Evolutionary conservation across 2,797 vertebrate species (phyloP), one percentile per base, ranked within the genome.

Genomic region (Tapera naevia): DNA sequence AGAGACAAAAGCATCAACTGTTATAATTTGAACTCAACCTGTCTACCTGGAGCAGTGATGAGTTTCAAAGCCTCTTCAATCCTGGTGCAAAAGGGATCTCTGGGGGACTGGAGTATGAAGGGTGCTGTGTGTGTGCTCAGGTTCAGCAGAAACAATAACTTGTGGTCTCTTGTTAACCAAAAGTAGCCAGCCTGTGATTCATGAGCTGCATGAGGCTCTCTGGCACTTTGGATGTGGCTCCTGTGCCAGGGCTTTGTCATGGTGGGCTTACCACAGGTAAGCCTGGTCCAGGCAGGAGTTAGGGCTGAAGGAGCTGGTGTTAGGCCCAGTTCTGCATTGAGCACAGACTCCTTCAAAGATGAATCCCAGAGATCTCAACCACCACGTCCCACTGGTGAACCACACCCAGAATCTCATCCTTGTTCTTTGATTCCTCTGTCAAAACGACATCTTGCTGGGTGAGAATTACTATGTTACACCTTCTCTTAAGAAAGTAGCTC

Each of bases 121-220:
- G 46, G 48, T 1, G 51, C n/a, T n/a, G 16, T 45, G 7, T 7
- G 39, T 25, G 17, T 0, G 2, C 2, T 66, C 0, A 13, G 30
- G 28, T 32, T 56, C 57, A 65, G 54, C 14, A 37, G 53, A 15
- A 86, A 10, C 13, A 10, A 8, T 1, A 4, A 43, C 50, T 0
- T 51, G 18, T 50, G 13, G 16, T 75, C 27, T 37, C 16, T n/a
- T 37, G 62, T 17, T 4, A 53, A 50, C 4, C 35, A 25, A 9
- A n/a, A 58, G 73, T 4, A 69, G 45, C 33, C 46, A 46, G 3
- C 1, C n/a, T 69, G 64, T 5, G 60, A 22, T 41, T 7, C 0
- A 2, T n/a, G 76, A 85, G 78, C 54, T 65, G 18, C 21, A 1
- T 12, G 61, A 23, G 27, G 56, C 2, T 2, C 67, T 33, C 19